Base-by-base conservation (phyloP, 2,113 vertebrate genomes). In the Phycodurus eques region DNA sequence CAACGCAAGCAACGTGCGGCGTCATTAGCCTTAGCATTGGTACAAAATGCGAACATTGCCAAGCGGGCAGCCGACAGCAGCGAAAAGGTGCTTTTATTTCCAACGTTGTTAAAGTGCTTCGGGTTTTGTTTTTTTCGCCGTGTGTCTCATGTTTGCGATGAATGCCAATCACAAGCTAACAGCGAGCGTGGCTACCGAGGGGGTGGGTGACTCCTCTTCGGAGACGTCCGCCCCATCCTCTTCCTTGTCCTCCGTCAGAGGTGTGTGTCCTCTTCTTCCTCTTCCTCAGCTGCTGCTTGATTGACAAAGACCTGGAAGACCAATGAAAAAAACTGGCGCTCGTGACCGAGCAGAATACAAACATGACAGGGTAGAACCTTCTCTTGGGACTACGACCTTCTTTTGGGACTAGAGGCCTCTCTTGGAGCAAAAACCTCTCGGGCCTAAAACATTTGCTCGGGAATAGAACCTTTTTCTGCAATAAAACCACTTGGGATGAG, bases 251-350 rank as follows among this genome's bases (percentile, higher is more conserved):
- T 79, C 60, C 43, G 82, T 92, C 95, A 99, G 89, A 99, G 97
- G 84, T 99, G 98, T 0, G 98, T 99, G 80, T 99, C 98, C 88
- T 99, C 96, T 89, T 98, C 68, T 4, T 68, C 88, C 3, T 94
- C 93, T 20, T 96, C 95, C 68, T 97, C 95, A 53, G 93, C 94
- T 15, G 92, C 93, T 61, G 92, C 92, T 76, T 96, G 97, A 88
- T 94, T 95, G 85, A 96, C 94, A 81, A 98, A 94, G 59, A 94
- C 93, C 81, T 96, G 91, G 59, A 61, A 13, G 31, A 61, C 31
- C 59, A 33, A 61, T 56, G 14, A 60, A 72, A 70, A 19, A 56
- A 42, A 35, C 46, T 66, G 0, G 9, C 2, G 53, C 9, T 75
- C 57, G 42, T 59, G 27, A 47, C 22, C 5, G 1, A 31, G 51